phyloP scores from a whole-genome alignment of 2,113 vertebrate species.

The Coregonus clupeaformis region DNA sequence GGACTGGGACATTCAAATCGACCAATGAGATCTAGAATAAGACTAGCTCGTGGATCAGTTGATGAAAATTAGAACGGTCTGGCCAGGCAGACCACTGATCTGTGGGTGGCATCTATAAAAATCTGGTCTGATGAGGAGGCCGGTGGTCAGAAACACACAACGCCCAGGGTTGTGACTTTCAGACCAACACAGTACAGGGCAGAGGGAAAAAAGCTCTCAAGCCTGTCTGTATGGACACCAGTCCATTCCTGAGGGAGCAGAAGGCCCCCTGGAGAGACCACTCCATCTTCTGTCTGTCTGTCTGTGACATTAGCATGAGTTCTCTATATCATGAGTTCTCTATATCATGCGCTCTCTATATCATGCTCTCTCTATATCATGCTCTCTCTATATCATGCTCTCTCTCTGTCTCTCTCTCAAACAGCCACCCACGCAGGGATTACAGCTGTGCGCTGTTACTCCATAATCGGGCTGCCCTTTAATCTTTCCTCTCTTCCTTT shows the following conservation, averaged over 20 bases:
- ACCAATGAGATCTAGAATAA: background rate
- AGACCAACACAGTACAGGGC: background rate
- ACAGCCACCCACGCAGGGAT: constrained; percentile 46
- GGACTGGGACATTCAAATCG: background rate
- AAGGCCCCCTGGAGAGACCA: background rate
- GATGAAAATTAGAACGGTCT: background rate
- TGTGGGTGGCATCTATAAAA: background rate
- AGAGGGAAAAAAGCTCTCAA: background rate
- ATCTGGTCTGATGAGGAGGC: no score
- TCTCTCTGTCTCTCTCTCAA: background rate
- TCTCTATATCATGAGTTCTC: no score
- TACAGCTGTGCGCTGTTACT: constrained; percentile 32
- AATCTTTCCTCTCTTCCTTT: constrained; percentile 36
- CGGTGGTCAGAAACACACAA: background rate
- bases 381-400: background rate
- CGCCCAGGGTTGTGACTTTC: background rate
- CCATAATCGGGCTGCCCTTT: constrained; percentile 46
- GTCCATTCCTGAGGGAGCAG: background rate
- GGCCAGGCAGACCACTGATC: background rate
- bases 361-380: background rate
- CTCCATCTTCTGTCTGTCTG: background rate
- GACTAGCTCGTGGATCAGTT: background rate
- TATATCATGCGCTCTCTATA: background rate
- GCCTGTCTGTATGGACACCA: background rate
- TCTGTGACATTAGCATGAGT: background rate